Percentiles rank a stretch among this genome's conserved stretches.
These are phyloP conservation scores for Turdus rufiventris DNA, from an alignment of 2,113 vertebrate genomes.

Conservation along the genomic window DNA sequence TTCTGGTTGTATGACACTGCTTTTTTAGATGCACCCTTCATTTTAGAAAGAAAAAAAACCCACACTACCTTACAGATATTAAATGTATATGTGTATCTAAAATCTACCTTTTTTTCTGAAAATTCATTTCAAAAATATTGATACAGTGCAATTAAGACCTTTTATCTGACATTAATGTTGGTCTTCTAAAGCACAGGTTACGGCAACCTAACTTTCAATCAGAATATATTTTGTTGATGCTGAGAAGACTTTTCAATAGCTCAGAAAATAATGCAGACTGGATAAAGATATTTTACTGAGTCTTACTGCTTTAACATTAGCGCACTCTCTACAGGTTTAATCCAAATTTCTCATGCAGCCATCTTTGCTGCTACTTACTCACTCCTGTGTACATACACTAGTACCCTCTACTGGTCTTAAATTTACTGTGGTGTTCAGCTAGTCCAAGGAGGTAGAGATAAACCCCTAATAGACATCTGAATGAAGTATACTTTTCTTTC, in stretches of 20 bases:
- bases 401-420: conserved; percentile 51
- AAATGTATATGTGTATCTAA: neutral
- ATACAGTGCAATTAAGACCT: neutral
- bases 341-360: neutral
- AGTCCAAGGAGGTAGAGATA: neutral
- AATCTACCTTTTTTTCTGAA: neutral
- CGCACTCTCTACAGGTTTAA: neutral
- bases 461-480: neutral
- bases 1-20: neutral
- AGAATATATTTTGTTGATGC: neutral
- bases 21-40: neutral
- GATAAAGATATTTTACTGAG: neutral
- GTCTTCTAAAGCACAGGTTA: neutral
- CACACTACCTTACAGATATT: neutral
- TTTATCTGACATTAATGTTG: neutral
- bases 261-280: neutral
- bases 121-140: neutral
- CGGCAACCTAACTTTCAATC: neutral
- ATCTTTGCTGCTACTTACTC: conserved; percentile 6
- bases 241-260: neutral
- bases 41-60: neutral
- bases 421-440: neutral
- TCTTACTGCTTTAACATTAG: neutral
- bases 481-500: neutral
- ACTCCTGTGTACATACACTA: neutral